Base-by-base conservation (phyloP, 35 echinoderm and acorn worm species). In the Ptychodera flava region DNA sequence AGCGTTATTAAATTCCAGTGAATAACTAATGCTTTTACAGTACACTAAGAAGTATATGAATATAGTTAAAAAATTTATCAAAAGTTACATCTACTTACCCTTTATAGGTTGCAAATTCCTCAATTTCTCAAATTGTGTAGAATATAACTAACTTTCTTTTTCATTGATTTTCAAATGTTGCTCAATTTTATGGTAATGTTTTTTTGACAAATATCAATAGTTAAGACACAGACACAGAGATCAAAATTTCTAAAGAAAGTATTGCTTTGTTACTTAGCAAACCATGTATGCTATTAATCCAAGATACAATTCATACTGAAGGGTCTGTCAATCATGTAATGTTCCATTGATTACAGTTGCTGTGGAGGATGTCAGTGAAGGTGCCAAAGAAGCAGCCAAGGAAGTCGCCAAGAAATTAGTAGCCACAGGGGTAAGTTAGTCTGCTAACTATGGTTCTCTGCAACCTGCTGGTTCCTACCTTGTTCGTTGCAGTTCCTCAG, bases 381-480 rank as follows among this genome's bases (percentile, higher is more conserved):
- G 45, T 64, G 45, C 45, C 22, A 64, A 93, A 82, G 91, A 93
- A 78, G 91, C 88, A 35, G 91, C 91, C 82, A 93, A 82, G 37
- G 91, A 93, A 83, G 88, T 89, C 77, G 91, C 91, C n/a, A 93
- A 89, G 83, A 89, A 88, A 81, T 87, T 93, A 15, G 78, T 88
- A 52, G 91, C 91, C 34, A 87, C 91, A 29, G 52, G 88, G 91
- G 91, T 93, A 35, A 81, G 83, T 64, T 64, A n/a, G n/a, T n/a
- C n/a, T n/a, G n/a, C n/a, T n/a, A n/a, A n/a, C n/a, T n/a, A n/a
- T n/a, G n/a, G n/a, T n/a, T n/a, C n/a, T n/a, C n/a, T n/a, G n/a
- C n/a, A n/a, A n/a, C n/a, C n/a, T n/a, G n/a, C n/a, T n/a, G n/a
- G n/a, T n/a, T n/a, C n/a, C n/a, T n/a, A n/a, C n/a, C n/a, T n/a